Evolutionary conservation across 2,113 vertebrate genomes (phyloP), one percentile per base, ranked within the genome.

Genomic region (Lasiurus borealis): DNA sequence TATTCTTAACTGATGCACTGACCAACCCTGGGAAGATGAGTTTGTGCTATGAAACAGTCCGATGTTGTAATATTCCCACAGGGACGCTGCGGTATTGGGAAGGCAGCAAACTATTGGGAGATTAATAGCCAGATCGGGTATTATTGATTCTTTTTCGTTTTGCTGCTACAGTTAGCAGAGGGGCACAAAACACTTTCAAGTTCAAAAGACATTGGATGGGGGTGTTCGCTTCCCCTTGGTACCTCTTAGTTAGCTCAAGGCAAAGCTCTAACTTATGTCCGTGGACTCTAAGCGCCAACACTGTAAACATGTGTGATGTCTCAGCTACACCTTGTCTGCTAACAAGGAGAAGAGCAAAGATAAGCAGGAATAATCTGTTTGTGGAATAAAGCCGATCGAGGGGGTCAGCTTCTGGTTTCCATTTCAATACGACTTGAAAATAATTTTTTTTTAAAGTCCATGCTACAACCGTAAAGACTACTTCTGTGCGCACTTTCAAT

Each of bases 31-130:
- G 88, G 68, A 29, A 71, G 96, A 97, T 94, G 96, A 97, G 95
- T 89, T 97, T 98, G 98, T 98, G 98, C 98, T 98, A 97, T 92
- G 97, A 93, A 97, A 97, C 85, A 95, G 96, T 98, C 96, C 98
- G 82, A 77, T 85, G 86, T 80, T 89, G 92, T 80, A 52, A 25
- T 44, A 78, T 21, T 93, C 94, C 97, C 85, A 69, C 92, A 96
- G 78, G 94, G 44, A 96, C 59, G 92, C 19, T 77, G 50, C 40
- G 59, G 87, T 92, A 88, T 97, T 91, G 86, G 78, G 95, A 97
- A 98, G 98, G 98, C 97, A 97, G 97, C 96, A 91, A 97, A 96
- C 81, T 73, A 89, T 97, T 91, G 96, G 69, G 90, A 85, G 72
- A 90, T 64, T 64, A 59, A 88, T 75, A 92, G 57, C 97, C 72